Evolutionary conservation across 2,797 vertebrate species (phyloP), one percentile per base, ranked within the genome.

Genomic region (Gallinago stenura): DNA sequence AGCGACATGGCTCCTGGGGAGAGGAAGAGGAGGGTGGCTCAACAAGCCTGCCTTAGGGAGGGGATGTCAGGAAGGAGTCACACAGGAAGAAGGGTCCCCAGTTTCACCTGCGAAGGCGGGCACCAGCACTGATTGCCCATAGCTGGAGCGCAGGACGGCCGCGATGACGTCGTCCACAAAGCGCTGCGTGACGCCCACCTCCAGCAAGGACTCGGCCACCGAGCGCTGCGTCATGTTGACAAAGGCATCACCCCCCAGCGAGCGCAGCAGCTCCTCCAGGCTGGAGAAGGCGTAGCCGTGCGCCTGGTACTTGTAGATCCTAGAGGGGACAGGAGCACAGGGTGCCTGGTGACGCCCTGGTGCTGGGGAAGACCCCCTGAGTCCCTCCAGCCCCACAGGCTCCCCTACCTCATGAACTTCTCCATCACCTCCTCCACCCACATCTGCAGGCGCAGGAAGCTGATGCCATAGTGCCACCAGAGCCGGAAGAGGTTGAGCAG

Each of bases 351-450:
- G 41, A 77, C 0, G 5, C 9, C 4, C 4, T 0, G 0, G 48
- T 21, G 28, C 28, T 1, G 1, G 28, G 10, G 26, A 51, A 72
- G 39, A 14, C 15, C 5, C 37, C 12, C 37, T 9, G 12, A 2
- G 2, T 22, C 7, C 7, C 14, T 15, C 12, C 51, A 8, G 43
- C 45, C 18, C 31, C 0, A 0, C 0, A 1, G n/a, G 69, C 14
- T 46, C n/a, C 70, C 97, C 45, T 97, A 99, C 99, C 99, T 99
- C 99, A 99, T 99, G 97, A 99, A 99, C 96, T 99, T 99, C 97
- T 99, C 99, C 99, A 99, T 99, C 94, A 99, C 99, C 97, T 99
- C 99, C 97, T 99, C 99, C 96, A 99, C 99, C 99, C 99, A 99
- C 99, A 99, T 99, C 98, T 99, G 99, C 97, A 99, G 98, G 45